Conservation (phyloP, 2,888 invertebrate species). For the Fabriciana adippe region DNA sequence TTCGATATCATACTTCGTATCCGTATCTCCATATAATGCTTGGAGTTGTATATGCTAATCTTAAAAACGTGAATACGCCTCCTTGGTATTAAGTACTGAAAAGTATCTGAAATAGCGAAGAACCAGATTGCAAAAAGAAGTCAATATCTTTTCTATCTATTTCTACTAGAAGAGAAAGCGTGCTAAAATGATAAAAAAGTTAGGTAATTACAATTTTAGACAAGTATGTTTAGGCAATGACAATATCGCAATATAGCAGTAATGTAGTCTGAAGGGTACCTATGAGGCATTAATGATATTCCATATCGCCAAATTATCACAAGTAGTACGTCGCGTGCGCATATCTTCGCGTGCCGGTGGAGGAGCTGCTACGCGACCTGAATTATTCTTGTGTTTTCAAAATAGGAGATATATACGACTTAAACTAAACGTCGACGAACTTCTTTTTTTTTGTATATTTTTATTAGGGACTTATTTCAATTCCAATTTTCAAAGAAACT, state of each 20-base stretch:
- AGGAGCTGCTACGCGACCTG: conserved; percentile 60
- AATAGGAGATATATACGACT: conserved; percentile 17
- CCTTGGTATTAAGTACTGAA: no score
- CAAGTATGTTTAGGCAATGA: conserved; percentile 7
- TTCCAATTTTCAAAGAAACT: neutral
- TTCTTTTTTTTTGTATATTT: neutral
- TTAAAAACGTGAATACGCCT: no score
- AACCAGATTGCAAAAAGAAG: no score
- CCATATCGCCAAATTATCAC: conserved; percentile 35
- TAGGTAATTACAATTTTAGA: conserved; percentile 1
- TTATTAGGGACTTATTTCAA: neutral
- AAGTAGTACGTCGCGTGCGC: conserved; percentile 55
- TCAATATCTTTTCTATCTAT: no score
- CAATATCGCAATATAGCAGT: neutral
- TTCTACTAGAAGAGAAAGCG: no score
- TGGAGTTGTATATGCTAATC: no score
- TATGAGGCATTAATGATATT: conserved; percentile 19
- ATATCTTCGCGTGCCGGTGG: conserved; percentile 73
- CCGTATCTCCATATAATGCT: no score
- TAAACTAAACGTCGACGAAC: conserved; percentile 1
- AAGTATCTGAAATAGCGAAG: no score
- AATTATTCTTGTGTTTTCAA: conserved; percentile 48
- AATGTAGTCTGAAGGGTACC: neutral
- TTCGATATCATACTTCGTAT: no score
- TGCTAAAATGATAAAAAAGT: neutral